Evolutionary conservation across 2,888 invertebrate genomes (phyloP).

Genomic region (Zele albiditarsus): DNA sequence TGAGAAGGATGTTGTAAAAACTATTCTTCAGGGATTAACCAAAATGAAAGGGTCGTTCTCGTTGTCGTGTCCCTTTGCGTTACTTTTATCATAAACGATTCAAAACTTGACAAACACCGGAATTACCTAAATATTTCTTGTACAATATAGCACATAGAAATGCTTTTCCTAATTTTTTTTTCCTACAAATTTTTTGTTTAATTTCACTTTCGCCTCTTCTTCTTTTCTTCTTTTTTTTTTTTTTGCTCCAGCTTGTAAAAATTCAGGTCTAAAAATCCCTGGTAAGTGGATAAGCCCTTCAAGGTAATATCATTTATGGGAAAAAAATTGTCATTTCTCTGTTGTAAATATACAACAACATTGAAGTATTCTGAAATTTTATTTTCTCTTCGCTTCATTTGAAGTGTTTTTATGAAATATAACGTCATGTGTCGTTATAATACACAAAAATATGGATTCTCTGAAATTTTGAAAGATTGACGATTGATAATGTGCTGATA

Average conservation of each 20-base stretch:
- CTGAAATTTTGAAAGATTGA: neutral
- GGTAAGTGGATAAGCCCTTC: neutral
- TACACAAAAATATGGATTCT: neutral
- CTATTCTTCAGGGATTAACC: neutral
- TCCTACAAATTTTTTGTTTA: neutral
- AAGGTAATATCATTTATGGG: neutral
- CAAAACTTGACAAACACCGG: neutral
- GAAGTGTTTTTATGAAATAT: neutral
- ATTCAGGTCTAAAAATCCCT: neutral
- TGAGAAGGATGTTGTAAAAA: neutral
- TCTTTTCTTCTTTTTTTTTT: neutral
- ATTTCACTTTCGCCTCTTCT: neutral
- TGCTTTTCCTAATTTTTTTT: neutral
- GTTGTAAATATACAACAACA: constrained; percentile 2
- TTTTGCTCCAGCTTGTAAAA: constrained; percentile 12
- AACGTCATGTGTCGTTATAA: neutral
- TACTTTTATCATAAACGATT: constrained; percentile 7
- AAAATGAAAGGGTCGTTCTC: neutral
- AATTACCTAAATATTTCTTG: neutral
- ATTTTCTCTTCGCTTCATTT: neutral
- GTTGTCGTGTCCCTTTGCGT: constrained; percentile 3
- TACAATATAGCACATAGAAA: neutral
- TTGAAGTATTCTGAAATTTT: neutral
- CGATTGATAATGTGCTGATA: neutral
- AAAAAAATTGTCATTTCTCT: neutral